Conservation (phyloP, 2,113 vertebrate species). For the Daphoenositta chrysoptera region DNA sequence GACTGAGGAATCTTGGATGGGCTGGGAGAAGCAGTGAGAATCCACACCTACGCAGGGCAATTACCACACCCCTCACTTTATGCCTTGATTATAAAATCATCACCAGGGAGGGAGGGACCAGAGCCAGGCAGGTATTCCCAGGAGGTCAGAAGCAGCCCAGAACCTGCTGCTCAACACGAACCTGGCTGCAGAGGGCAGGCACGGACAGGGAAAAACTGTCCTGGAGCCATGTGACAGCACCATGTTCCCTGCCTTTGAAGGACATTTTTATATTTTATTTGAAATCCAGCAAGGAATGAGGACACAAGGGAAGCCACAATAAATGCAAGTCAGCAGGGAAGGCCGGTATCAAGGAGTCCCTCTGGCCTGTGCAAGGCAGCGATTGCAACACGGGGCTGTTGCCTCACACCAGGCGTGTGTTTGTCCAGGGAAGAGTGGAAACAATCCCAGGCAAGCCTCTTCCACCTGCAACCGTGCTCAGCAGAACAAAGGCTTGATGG, state of each 20-base stretch:
- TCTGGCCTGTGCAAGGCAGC: neutral
- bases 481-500: neutral
- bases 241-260: accelerated
- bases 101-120: neutral
- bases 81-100: conserved; percentile 45
- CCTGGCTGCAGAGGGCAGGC: neutral
- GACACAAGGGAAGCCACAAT: accelerated
- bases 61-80: conserved; percentile 58
- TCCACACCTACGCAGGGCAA: conserved; percentile 51
- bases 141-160: neutral
- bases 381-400: neutral
- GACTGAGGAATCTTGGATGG: conserved; percentile 39
- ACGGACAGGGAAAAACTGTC: accelerated
- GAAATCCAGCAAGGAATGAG: neutral
- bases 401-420: neutral
- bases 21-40: conserved; percentile 18
- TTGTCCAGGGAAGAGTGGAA: neutral
- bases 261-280: neutral
- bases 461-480: neutral
- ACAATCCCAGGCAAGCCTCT: neutral
- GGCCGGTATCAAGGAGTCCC: neutral
- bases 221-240: accelerated
- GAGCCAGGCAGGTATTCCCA: neutral
- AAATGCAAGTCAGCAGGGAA: neutral
- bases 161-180: neutral